Evolutionary conservation across 2,113 vertebrate species (phyloP), one percentile per base, ranked within the genome.

Genomic region (Strix aluco): DNA sequence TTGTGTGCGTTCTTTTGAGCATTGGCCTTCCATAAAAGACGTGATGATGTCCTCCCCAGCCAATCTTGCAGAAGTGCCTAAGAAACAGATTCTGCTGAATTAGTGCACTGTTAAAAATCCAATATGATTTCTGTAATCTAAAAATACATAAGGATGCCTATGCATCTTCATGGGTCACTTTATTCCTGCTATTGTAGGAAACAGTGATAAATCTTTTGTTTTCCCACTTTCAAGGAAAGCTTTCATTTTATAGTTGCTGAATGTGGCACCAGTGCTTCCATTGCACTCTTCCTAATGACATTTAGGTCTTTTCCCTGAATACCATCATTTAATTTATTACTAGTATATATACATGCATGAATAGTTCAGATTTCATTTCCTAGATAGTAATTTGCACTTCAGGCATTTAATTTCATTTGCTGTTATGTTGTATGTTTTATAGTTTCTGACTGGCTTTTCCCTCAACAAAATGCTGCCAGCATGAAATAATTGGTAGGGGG

Each of bases 401-500:
- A 91, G 94, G 78, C 91, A 92, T 95, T 91, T 94, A 89, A 96
- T 94, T 96, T 95, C 89, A 89, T 94, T 95, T 96, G 85, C 86
- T 94, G 91, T 91, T 96, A 83, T 69, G 83, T 44, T 94, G 80
- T 84, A 65, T 92, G 70, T 94, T 94, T 95, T 96, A 93, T 94
- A 40, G 70, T 79, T 92, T 89, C 77, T 91, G 88, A 87, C 55
- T 81, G 66, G 70, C 54, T 92, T 91, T 89, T 79, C 58, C 73
- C 62, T 94, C 65, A 91, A 72, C 86, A 75, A 52, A 89, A 82
- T 0, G 1, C 86, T 94, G 70, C 86, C 74, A 93, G 87, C 87
- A 70, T 87, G 81, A 97, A 95, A 85, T 96, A 97, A 96, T 96
- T 97, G 91, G 81, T 87, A 91, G 92, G 94, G 91, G 94, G 94